Evolutionary conservation across 2,797 vertebrate genomes (phyloP).

Genomic region (Avahi laniger): DNA sequence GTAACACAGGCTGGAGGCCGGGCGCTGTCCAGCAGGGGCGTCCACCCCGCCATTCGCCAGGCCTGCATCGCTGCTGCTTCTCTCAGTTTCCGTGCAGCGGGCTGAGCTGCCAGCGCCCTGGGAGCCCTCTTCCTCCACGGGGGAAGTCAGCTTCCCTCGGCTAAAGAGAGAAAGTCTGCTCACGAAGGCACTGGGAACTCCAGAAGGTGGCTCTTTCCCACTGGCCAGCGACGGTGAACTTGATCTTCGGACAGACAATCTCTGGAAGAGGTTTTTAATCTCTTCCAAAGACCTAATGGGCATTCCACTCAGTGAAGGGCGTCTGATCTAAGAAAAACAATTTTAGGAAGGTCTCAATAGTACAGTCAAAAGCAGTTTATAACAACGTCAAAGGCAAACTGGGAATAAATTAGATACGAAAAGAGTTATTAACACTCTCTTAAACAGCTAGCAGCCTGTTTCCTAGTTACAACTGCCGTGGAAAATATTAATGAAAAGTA

Average conservation of each 20-base stretch:
- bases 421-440: neutral
- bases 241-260: constrained; percentile 87
- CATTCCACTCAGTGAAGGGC: constrained; percentile 82
- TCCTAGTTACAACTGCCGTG: neutral
- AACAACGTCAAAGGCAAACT: neutral
- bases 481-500: neutral
- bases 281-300: constrained; percentile 91
- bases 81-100: neutral
- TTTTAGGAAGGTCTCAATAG: neutral
- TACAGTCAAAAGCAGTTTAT: neutral
- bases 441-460: neutral
- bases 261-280: constrained; percentile 92
- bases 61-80: neutral
- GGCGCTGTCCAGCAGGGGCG: neutral
- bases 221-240: constrained; percentile 80
- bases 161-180: constrained; percentile 82
- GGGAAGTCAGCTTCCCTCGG: constrained; percentile 74
- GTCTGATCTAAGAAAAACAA: constrained; percentile 85
- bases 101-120: neutral
- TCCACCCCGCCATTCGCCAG: neutral
- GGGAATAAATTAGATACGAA: neutral
- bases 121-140: constrained; percentile 66
- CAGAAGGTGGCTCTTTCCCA: constrained; percentile 72
- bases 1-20: constrained; percentile 85
- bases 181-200: constrained; percentile 78